Evolutionary conservation across 2,888 invertebrate species (phyloP), one percentile per base, ranked within the genome.

Genomic region (Elysia crispata): DNA sequence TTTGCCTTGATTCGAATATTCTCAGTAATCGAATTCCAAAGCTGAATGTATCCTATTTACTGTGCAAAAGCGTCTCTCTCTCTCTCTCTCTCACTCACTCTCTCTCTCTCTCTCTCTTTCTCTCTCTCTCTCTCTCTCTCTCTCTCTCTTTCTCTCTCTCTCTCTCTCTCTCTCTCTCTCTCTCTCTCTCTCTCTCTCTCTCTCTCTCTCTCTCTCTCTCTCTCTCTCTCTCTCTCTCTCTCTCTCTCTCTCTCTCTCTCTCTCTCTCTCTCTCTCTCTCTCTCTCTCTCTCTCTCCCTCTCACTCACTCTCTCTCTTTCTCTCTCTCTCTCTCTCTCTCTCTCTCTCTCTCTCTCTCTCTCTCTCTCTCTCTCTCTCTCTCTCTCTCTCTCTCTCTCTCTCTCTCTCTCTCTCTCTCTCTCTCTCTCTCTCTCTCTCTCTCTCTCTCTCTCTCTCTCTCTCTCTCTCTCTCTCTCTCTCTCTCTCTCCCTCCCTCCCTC

Each of bases 271-370:
- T n/a, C n/a, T n/a, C n/a, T n/a, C n/a, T n/a, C n/a, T 33, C 33
- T 70, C 25, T 74, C 20, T 25, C 20, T 70, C 20, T 31, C 33
- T 1, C n/a, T 70, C 33, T 25, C 20, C 11, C n/a, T 62, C 23
- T 23, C n/a, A 6, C 60, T 70, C 70, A 70, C 33, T 57, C 70
- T 77, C 31, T 70, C 57, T 41, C 23, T 70, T 57, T 57, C 72
- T 41, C 54, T 23, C 70, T 25, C 30, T 54, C 77, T 54, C 70
- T 28, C 66, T 33, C 67, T 20, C 49, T 66, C 28, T 18, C 75
- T 62, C 62, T 31, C 31, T n/a, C 60, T 31, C 50, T 30, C 25
- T 62, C 41, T 49, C 25, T 31, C 49, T 8, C 49, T 33, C 70
- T 33, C 25, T 25, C 33, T 28, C 33, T 13, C 18, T 25, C 23